A percentile compares a stretch with the other conserved stretches of the same genome.
These are phyloP conservation scores for Andrena minutula DNA, from an alignment of 2,888 invertebrate species.

Conservation along the genomic window DNA sequence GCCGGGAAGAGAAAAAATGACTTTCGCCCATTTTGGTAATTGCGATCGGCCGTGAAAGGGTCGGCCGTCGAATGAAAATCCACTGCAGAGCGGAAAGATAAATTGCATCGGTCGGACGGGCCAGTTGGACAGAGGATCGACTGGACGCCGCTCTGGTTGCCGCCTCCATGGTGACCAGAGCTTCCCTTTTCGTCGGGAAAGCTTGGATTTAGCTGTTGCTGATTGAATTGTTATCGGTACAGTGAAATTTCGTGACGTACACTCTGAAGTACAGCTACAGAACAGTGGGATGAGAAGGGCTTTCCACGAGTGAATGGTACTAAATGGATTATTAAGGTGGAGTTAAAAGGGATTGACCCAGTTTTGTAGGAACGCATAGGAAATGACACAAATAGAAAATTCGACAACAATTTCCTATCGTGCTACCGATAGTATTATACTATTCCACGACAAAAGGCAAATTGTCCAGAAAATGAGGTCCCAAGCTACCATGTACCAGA, in stretches of 20 bases:
- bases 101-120: slow-evolving; percentile 4
- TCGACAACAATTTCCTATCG: not conserved
- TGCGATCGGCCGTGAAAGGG: slow-evolving; percentile 39
- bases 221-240: slow-evolving; percentile 9
- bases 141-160: not conserved
- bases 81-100: slow-evolving; percentile 20
- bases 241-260: not conserved
- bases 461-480: slow-evolving; percentile 31
- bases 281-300: not conserved
- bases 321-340: no score
- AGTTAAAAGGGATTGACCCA: no score
- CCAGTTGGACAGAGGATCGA: slow-evolving; percentile 12
- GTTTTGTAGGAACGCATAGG: not conserved
- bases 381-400: slow-evolving; percentile 1
- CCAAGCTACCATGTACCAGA: not conserved
- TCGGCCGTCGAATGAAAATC: slow-evolving; percentile 28
- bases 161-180: not conserved
- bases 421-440: not conserved
- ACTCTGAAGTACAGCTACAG: no score
- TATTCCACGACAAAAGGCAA: slow-evolving; percentile 15
- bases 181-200: not conserved
- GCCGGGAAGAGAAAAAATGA: slow-evolving; percentile 33
- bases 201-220: not conserved
- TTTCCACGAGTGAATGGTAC: no score
- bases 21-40: slow-evolving; percentile 57